phyloP scores from a whole-genome alignment of 92 coral and sea anemone species.

The Muricea muricata region DNA sequence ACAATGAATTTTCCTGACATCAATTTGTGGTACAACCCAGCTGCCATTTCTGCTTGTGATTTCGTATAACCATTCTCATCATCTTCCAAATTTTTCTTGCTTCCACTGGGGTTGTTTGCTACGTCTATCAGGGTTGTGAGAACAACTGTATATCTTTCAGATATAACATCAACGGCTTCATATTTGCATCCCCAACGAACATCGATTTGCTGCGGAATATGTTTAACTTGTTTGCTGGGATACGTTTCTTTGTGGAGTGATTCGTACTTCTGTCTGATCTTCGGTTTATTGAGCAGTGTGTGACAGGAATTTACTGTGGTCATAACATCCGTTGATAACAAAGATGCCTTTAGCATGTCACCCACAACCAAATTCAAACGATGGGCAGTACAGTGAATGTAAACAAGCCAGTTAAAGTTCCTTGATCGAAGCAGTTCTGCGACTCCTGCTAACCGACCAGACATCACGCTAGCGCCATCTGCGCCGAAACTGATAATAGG shows the following conservation, averaged over 20 bases:
- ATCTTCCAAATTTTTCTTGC: background rate
- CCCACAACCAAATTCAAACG: slow-evolving; percentile 30
- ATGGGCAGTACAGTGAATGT: slow-evolving; percentile 39
- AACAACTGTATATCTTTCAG: background rate
- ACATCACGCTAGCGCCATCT: too few species aligned
- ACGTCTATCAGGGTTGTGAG: slow-evolving; percentile 3
- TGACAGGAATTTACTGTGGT: slow-evolving; percentile 9
- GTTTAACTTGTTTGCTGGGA: slow-evolving; percentile 9
- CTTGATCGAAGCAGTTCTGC: background rate
- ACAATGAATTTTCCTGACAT: slow-evolving; percentile 18
- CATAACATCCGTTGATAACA: background rate
- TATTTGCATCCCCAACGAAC: slow-evolving; percentile 21
- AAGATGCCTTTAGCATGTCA: slow-evolving; percentile 12
- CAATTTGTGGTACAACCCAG: slow-evolving; percentile 30
- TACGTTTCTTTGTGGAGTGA: slow-evolving; percentile 20
- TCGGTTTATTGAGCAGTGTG: slow-evolving; percentile 7
- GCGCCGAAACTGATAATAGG: background rate
- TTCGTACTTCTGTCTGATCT: background rate
- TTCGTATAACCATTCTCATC: background rate
- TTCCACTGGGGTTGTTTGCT: background rate
- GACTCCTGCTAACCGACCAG: background rate
- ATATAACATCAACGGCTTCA: slow-evolving; percentile 12
- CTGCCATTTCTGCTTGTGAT: slow-evolving; percentile 9
- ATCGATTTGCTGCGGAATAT: slow-evolving; percentile 14
- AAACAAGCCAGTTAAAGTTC: background rate